phyloP scores from a whole-genome alignment of 2,113 vertebrate genomes.

The Bostrychus sinensis region DNA sequence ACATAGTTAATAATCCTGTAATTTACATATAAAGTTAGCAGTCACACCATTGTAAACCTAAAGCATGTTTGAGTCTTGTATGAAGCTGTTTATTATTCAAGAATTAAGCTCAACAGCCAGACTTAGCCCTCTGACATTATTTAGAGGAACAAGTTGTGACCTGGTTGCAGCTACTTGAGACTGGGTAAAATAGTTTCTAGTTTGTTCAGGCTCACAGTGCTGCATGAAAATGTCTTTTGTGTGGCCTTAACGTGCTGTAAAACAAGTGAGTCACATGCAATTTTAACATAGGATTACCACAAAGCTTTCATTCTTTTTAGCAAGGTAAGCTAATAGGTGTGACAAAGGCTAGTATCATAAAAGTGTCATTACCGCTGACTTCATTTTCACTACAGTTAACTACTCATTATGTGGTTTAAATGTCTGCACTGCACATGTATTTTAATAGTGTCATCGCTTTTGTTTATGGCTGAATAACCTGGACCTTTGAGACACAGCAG shows the following conservation, averaged over 20 bases:
- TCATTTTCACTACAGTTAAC: neutral
- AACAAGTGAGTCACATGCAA: neutral
- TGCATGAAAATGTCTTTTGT: neutral
- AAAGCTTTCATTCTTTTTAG: neutral
- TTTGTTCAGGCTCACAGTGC: too few species aligned
- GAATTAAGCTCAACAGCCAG: too few species aligned
- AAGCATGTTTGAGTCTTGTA: too few species aligned
- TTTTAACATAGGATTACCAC: neutral
- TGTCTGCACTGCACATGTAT: neutral
- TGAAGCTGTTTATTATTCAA: too few species aligned
- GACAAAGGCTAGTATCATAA: constrained; percentile 1
- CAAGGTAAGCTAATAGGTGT: neutral
- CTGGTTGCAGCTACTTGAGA: neutral
- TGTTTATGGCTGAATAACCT: constrained; percentile 33
- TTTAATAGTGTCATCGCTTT: neutral
- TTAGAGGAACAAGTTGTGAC: neutral
- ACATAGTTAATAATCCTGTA: too few species aligned
- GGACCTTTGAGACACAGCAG: constrained; percentile 48
- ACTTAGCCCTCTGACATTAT: too few species aligned
- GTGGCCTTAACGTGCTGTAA: neutral
- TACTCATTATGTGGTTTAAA: neutral
- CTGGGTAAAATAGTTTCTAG: neutral
- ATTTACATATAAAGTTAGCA: too few species aligned
- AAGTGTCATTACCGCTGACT: constrained; percentile 15
- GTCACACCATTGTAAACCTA: too few species aligned